phyloP scores from a whole-genome alignment of 2,113 vertebrate species.

The Aegotheles bennettii region DNA sequence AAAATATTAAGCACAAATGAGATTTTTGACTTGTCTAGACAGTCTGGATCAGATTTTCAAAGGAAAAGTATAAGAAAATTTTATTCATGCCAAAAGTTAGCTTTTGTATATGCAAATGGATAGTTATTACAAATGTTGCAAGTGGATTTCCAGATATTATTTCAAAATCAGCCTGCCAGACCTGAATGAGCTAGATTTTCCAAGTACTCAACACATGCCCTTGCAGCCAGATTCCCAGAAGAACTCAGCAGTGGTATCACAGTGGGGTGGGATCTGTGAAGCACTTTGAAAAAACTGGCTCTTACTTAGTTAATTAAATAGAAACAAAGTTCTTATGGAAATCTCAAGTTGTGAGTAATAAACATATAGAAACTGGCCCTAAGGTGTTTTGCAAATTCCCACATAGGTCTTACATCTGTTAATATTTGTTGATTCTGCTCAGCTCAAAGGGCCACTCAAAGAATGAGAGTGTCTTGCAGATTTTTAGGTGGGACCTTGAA shows the following conservation, averaged over 20 bases:
- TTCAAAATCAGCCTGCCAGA: constrained; percentile 4
- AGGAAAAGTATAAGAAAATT: not conserved
- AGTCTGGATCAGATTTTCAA: constrained; percentile 42
- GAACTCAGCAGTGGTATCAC: not conserved
- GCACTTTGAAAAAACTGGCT: not conserved
- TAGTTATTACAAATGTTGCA: not conserved
- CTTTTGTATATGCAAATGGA: constrained; percentile 6
- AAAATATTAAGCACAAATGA: constrained; percentile 4
- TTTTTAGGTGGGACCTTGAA: not conserved
- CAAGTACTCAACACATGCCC: not conserved
- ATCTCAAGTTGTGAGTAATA: not conserved
- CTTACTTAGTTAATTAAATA: not conserved
- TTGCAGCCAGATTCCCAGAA: not conserved
- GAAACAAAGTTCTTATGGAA: not conserved
- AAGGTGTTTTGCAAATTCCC: not conserved
- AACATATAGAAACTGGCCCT: not conserved
- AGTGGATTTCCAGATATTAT: constrained; percentile 16
- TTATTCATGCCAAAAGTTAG: not conserved
- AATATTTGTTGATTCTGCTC: not conserved
- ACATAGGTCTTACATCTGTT: not conserved
- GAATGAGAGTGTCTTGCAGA: not conserved
- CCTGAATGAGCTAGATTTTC: not conserved
- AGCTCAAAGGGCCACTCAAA: not conserved
- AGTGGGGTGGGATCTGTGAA: not conserved
- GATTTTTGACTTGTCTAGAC: constrained; percentile 58